A percentile compares a stretch with the other conserved stretches of the same genome.
phyloP scores from a whole-genome alignment of 1,140 invertebrate genomes.

The Spodoptera frugiperda region DNA sequence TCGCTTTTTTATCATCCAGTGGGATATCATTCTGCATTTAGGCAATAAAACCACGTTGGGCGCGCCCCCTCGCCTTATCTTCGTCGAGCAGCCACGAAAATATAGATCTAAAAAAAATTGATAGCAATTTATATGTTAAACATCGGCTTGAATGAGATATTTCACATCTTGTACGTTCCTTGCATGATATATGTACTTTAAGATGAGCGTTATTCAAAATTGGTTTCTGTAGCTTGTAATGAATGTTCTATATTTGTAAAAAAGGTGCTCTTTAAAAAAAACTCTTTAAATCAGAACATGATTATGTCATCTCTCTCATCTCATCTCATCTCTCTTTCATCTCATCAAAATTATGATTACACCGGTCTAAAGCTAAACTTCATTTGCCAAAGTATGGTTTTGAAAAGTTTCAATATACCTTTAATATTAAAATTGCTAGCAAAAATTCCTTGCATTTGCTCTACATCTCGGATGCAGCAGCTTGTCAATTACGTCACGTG shows the following conservation, averaged over 20 bases:
- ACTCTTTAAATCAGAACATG: no score
- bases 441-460: neutral
- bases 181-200: constrained; percentile 44
- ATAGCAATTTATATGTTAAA: constrained; percentile 83
- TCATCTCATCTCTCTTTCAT: no score
- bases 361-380: no score
- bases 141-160: constrained; percentile 76
- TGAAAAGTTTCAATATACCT: no score
- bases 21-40: constrained; percentile 67
- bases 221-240: constrained; percentile 28
- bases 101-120: constrained; percentile 79
- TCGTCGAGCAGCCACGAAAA: constrained; percentile 66
- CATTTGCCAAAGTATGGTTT: no score
- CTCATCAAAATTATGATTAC: no score
- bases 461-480: neutral
- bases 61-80: constrained; percentile 68
- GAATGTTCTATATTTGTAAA: neutral
- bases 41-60: constrained; percentile 67
- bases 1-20: constrained; percentile 62
- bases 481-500: constrained; percentile 12
- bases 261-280: neutral
- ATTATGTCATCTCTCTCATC: no score
- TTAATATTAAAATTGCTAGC: no score
- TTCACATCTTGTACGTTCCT: constrained; percentile 61
- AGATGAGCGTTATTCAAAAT: constrained; percentile 41